These are phyloP conservation scores for Opisthograptis luteolata DNA, from an alignment of 2,888 invertebrate genomes.

Conservation along the genomic window DNA sequence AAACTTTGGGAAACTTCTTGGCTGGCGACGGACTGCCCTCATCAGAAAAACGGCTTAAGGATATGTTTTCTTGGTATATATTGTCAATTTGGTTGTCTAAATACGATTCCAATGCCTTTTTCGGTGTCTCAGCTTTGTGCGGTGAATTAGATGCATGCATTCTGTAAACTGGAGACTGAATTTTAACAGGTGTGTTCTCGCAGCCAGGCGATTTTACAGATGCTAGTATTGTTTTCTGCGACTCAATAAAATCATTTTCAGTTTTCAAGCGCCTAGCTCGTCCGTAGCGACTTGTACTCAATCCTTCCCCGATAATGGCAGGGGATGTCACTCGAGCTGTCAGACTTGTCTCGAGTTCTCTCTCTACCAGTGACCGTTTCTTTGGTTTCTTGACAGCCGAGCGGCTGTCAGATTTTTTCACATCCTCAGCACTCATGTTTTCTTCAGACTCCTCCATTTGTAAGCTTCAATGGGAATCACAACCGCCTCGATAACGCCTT, in stretches of 20 bases:
- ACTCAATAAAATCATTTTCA: constrained; percentile 52
- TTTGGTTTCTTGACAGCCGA: constrained; percentile 62
- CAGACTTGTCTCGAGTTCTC: constrained; percentile 74
- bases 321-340: constrained; percentile 72
- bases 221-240: constrained; percentile 45
- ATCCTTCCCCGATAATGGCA: constrained; percentile 49
- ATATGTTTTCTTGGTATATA: constrained; percentile 68
- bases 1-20: constrained; percentile 65
- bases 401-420: constrained; percentile 46
- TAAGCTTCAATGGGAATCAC: constrained; percentile 30
- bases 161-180: constrained; percentile 62
- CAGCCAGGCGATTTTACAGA: constrained; percentile 50
- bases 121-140: constrained; percentile 53
- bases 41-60: constrained; percentile 64
- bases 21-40: constrained; percentile 51
- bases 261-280: constrained; percentile 82
- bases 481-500: constrained; percentile 38
- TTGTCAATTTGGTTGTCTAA: constrained; percentile 66
- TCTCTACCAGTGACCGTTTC: constrained; percentile 71
- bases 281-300: constrained; percentile 84
- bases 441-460: constrained; percentile 74
- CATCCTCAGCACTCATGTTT: constrained; percentile 61
- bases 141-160: constrained; percentile 75
- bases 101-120: constrained; percentile 43
- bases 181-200: constrained; percentile 57